Evolutionary conservation across 2,113 vertebrate species (phyloP).

Genomic region (Macquaria australasica): DNA sequence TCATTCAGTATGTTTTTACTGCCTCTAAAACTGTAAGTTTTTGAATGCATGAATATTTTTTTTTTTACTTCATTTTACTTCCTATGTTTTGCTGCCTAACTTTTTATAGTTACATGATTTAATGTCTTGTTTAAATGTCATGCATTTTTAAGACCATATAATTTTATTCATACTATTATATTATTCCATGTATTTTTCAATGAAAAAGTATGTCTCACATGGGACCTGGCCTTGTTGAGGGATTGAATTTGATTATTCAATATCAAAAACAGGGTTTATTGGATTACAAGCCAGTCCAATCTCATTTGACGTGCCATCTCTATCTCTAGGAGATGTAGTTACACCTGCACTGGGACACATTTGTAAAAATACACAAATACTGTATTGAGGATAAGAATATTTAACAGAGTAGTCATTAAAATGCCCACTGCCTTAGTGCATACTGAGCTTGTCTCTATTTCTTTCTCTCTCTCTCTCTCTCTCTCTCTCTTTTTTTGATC

Average conservation of each 20-base stretch:
- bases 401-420: background rate
- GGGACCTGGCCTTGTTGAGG: background rate
- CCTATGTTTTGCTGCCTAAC: background rate
- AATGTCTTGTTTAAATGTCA: slow-evolving; percentile 1
- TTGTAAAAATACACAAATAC: background rate
- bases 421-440: background rate
- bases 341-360: background rate
- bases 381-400: background rate
- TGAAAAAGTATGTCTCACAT: background rate
- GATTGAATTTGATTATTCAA: background rate
- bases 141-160: background rate
- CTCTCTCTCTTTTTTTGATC: background rate
- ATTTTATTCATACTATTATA: background rate
- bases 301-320: background rate
- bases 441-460: background rate
- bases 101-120: background rate
- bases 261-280: slow-evolving; percentile 3
- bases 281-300: slow-evolving; percentile 4
- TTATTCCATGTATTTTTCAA: background rate
- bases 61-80: background rate
- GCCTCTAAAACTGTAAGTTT: slow-evolving; percentile 94
- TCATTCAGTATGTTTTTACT: slow-evolving; percentile 94
- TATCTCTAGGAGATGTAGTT: background rate
- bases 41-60: background rate
- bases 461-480: background rate